These are phyloP conservation scores for Butorides virescens DNA, from an alignment of 2,113 vertebrate genomes.

Conservation along the genomic window DNA sequence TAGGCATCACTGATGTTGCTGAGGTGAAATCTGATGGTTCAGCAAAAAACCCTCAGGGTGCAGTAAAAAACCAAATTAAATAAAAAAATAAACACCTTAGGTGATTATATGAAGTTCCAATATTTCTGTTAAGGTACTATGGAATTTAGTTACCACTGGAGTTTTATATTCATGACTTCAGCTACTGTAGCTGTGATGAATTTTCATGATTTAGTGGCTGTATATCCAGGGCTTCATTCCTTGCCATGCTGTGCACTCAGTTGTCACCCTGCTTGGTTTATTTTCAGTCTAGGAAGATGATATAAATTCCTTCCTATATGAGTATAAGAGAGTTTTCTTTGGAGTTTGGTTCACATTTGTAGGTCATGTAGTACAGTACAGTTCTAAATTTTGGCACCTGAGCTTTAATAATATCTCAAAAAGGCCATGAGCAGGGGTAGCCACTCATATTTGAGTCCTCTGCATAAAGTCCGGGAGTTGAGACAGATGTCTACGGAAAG, in stretches of 20 bases:
- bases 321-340: neutral
- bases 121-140: neutral
- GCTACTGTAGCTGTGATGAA: neutral
- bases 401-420: neutral
- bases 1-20: neutral
- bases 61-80: neutral
- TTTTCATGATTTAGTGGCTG: neutral
- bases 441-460: neutral
- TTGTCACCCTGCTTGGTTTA: neutral
- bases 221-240: neutral
- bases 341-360: neutral
- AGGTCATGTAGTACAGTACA: neutral
- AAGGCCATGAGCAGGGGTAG: neutral
- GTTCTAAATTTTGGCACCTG: neutral
- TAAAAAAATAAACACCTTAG: neutral
- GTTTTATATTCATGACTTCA: neutral
- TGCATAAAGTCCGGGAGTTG: neutral
- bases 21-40: neutral
- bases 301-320: neutral
- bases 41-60: neutral
- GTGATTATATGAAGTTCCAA: neutral
- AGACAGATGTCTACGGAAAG: neutral
- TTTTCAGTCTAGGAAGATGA: neutral
- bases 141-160: neutral
- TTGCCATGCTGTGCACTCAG: neutral